Evolutionary conservation across 2,888 invertebrate species (phyloP).

Genomic region (Aleiodes leptofemur): DNA sequence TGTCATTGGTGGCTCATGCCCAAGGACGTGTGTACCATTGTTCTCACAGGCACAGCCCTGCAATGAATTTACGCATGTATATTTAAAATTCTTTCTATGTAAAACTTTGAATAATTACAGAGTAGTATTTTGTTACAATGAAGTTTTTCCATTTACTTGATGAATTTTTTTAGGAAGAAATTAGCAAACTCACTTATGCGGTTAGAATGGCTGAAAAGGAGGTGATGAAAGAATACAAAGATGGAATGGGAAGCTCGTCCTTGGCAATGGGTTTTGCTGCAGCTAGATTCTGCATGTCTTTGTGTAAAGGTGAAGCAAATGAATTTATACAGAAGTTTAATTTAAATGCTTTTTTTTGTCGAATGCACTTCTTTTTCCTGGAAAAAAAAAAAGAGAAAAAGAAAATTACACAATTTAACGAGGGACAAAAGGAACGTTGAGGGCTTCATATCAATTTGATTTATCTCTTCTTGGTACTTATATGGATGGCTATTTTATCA

Average conservation of each 20-base stretch:
- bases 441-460: conserved; percentile 3
- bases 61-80: conserved; percentile 70
- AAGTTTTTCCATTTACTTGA: conserved; percentile 17
- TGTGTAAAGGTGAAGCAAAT: conserved; percentile 75
- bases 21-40: conserved; percentile 85
- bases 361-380: no score
- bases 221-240: conserved; percentile 78
- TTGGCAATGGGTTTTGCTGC: conserved; percentile 81
- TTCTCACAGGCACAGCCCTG: conserved; percentile 83
- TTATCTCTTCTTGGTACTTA: not conserved
- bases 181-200: conserved; percentile 57
- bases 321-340: not conserved
- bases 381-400: not conserved
- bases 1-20: conserved; percentile 86
- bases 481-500: conserved; percentile 41
- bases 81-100: not conserved
- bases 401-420: not conserved
- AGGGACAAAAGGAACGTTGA: not conserved
- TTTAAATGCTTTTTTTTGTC: not conserved
- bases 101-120: conserved; percentile 34
- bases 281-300: conserved; percentile 79
- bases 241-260: conserved; percentile 79
- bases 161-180: conserved; percentile 74
- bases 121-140: conserved; percentile 1
- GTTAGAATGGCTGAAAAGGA: conserved; percentile 79